Base-by-base conservation (phyloP, 2,797 vertebrate species). In the Gymnocypris eckloni region DNA sequence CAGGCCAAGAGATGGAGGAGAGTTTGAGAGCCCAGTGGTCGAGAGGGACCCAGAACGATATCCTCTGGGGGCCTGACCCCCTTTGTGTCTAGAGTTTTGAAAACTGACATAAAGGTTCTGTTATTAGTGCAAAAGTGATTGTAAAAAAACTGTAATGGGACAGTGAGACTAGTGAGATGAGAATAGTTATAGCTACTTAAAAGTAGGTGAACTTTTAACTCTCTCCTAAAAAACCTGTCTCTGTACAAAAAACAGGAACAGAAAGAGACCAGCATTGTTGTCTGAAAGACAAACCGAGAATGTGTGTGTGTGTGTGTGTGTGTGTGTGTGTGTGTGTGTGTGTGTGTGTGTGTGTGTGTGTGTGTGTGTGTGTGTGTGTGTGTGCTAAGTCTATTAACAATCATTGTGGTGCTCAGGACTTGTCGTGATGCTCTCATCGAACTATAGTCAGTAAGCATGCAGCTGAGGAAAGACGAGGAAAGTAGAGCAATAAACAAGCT, bases 201-300 rank as follows among this genome's bases (percentile, higher is more conserved):
- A 50, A 48, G 25, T 50, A 18, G 13, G 28, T 83, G 25, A 41
- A 83, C 22, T 13, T 18, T 41, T 6, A 84, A n/a, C 48, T 66
- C 50, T 83, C 22, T 64, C 22, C 18, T 13, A 22, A 79, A 22
- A 33, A 33, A 33, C 28, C 28, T 33, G 2, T 33, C 5, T 11
- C 13, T 76, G 28, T 6, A 54, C 4, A 4, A 69, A 9, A 33
- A 81, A 28, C 28, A 39, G 18, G 48, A 20, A 39, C 16, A 37
- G 2, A 28, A 33, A 81, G 6, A 25, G 28, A 56, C 4, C 39
- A 73, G 8, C 25, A 61, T 16, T 48, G 39, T 12, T 61, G 39
- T 70, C 75, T 71, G 1, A 56, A 79, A n/a, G 52, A 48, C 83
- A 79, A 84, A 22, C 64, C n/a, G 12, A 13, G 69, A 66, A 70